phyloP scores from a whole-genome alignment of 2,888 invertebrate genomes.

The Ochlodes sylvanus region DNA sequence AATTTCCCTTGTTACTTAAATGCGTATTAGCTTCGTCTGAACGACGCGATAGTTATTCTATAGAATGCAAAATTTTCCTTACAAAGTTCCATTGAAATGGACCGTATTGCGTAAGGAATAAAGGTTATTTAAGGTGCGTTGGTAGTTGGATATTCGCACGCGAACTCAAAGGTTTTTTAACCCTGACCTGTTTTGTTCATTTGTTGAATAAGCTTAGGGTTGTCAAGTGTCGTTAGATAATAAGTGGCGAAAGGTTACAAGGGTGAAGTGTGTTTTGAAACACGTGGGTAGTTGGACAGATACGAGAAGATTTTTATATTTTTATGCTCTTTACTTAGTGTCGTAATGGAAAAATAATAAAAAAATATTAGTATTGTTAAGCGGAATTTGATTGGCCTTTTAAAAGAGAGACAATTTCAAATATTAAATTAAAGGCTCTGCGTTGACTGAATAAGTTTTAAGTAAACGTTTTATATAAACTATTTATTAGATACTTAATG shows the following conservation, averaged over 20 bases:
- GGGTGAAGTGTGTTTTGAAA: slow-evolving; percentile 1
- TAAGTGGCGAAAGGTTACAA: neutral
- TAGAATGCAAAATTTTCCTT: slow-evolving; percentile 18
- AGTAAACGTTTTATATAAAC: too few relatives aligned
- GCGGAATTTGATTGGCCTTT: too few relatives aligned
- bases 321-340: neutral
- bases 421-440: too few relatives aligned
- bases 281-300: neutral
- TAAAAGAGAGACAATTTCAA: too few relatives aligned
- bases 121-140: neutral
- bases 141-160: slow-evolving; percentile 22
- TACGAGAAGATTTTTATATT: neutral
- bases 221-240: slow-evolving; percentile 13
- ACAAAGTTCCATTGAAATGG: neutral
- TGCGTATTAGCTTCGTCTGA: slow-evolving; percentile 24
- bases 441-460: too few relatives aligned
- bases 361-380: too few relatives aligned
- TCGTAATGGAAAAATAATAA: too few relatives aligned
- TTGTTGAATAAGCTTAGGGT: slow-evolving; percentile 30
- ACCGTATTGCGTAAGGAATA: neutral
- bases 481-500: too few relatives aligned
- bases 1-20: slow-evolving; percentile 27
- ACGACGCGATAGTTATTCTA: slow-evolving; percentile 4
- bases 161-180: slow-evolving; percentile 28
- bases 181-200: slow-evolving; percentile 31